Conservation (phyloP, 1,140 invertebrate species). For the Saccostrea echinata region DNA sequence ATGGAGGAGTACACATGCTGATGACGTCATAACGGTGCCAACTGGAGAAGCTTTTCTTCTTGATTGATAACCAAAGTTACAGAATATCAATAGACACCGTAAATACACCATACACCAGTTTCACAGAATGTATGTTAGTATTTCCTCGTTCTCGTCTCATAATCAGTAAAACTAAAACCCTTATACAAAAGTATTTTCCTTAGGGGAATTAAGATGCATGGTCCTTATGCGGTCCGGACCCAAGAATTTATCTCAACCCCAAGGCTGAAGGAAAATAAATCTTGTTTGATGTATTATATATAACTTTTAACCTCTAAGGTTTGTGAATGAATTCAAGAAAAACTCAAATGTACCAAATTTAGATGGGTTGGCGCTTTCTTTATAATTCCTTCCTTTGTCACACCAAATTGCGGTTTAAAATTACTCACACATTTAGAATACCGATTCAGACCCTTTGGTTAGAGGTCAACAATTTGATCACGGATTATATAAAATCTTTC, state of each 20-base stretch:
- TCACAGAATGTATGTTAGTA: not conserved
- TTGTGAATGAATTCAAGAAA: not conserved
- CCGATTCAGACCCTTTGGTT: conserved; percentile 1
- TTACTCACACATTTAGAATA: conserved; percentile 6
- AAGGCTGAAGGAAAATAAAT: not conserved
- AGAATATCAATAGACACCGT: not conserved
- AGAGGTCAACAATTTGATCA: conserved; percentile 6
- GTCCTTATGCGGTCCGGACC: no score
- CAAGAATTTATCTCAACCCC: no score
- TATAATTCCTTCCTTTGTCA: not conserved
- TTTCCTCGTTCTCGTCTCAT: not conserved
- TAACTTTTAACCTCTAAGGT: not conserved
- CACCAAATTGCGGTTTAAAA: conserved; percentile 17
- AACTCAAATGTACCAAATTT: not conserved
- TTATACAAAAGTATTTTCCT: no score
- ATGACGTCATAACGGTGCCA: conserved; percentile 21
- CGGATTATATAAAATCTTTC: not conserved
- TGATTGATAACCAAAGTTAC: conserved; percentile 3
- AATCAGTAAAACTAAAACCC: no score
- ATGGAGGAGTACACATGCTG: not conserved
- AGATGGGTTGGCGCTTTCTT: not conserved
- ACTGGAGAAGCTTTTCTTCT: not conserved
- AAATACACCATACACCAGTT: not conserved
- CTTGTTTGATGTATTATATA: not conserved
- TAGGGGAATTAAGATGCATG: no score